Conservation (phyloP, 2,888 invertebrate genomes). For the Plutella xylostella region DNA sequence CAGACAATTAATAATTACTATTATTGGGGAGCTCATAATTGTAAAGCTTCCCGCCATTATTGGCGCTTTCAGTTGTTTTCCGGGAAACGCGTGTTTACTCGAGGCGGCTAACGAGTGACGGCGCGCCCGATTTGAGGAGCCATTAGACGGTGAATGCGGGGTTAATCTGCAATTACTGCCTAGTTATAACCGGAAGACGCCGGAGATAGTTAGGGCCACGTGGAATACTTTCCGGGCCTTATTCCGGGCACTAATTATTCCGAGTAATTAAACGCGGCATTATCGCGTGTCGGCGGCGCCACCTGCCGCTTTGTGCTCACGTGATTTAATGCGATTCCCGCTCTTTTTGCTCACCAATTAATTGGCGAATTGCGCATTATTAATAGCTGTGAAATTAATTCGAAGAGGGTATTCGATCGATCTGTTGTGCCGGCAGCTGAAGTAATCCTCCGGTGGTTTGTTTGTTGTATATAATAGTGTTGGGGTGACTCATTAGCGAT, state of each 20-base stretch:
- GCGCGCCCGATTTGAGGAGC: constrained; percentile 44
- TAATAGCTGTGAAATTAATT: constrained; percentile 63
- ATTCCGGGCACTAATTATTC: constrained; percentile 71
- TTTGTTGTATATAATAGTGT: no score
- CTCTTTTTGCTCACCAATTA: constrained; percentile 64
- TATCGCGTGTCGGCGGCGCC: constrained; percentile 66
- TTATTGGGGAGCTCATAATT: no score
- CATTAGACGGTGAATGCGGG: constrained; percentile 66
- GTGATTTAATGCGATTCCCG: constrained; percentile 66
- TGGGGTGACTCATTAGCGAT: no score
- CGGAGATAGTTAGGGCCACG: constrained; percentile 66
- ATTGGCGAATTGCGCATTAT: constrained; percentile 65
- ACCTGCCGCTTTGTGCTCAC: constrained; percentile 65
- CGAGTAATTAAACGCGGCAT: constrained; percentile 69
- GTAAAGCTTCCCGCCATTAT: no score
- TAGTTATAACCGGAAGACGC: constrained; percentile 69
- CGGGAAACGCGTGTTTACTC: constrained; percentile 24
- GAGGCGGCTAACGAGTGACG: no score
- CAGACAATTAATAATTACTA: no score
- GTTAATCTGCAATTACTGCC: constrained; percentile 68
- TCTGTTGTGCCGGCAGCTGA: constrained; percentile 3
- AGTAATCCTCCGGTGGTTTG: neutral
- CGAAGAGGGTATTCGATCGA: constrained; percentile 10
- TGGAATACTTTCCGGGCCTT: constrained; percentile 69
- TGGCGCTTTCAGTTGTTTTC: constrained; percentile 55